A percentile compares a stretch with the other conserved stretches of the same genome.
phyloP scores from a whole-genome alignment of 2,113 vertebrate species.

The Pseudorectes ferrugineus region DNA sequence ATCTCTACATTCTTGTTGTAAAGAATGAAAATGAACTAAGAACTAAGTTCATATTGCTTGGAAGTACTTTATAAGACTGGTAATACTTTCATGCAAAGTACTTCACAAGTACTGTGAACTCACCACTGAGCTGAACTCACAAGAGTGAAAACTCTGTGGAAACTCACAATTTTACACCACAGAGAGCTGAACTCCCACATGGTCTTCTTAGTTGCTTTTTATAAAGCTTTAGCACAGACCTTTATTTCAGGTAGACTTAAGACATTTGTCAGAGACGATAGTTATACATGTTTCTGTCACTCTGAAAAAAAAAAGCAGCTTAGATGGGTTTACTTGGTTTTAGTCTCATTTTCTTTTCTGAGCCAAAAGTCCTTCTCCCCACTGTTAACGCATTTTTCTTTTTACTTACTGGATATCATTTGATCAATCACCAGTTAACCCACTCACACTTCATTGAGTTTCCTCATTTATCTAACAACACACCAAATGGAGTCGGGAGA shows the following conservation, averaged over 20 bases:
- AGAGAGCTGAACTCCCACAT: not conserved
- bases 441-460: not conserved
- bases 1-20: not conserved
- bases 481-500: not conserved
- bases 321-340: not conserved
- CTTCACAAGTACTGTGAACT: not conserved
- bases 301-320: not conserved
- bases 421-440: conserved; percentile 5
- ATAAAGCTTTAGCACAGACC: not conserved
- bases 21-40: not conserved
- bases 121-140: not conserved
- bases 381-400: not conserved
- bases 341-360: not conserved
- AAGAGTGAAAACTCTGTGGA: too few relatives aligned
- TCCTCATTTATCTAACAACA: not conserved
- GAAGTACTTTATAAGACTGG: not conserved
- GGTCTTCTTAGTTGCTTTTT: not conserved
- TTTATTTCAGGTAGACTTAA: conserved; percentile 8
- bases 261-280: not conserved
- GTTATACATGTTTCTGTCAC: not conserved
- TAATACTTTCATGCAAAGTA: not conserved
- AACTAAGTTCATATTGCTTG: not conserved
- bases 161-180: not conserved
- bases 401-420: not conserved
- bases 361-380: not conserved